Base-by-base conservation (phyloP, 2,888 invertebrate species). In the Drymonia ruficornis region DNA sequence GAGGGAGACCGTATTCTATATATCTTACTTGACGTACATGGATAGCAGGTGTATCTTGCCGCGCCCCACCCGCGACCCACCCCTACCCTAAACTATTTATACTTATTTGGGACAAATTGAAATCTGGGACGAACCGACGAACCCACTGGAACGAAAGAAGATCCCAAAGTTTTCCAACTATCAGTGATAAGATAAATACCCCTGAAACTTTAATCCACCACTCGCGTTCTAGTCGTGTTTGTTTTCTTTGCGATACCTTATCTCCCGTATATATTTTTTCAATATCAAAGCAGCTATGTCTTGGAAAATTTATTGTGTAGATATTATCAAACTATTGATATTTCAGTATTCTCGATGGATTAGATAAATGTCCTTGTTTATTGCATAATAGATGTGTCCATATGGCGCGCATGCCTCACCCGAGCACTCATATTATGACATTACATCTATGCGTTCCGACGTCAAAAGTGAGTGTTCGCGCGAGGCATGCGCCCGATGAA, bases 171-270 rank as follows among this genome's bases (percentile, higher is more conserved):
- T 51, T 45, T 38, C 16, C 16, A 58, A 58, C 49, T 52, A 51
- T 56, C 55, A 38, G 48, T 46, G 53, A 61, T 56, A 56, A 67
- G 63, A 65, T 59, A 63, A 55, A 67, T 52, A 58, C 49, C 8
- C 53, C 53, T 49, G 28, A 40, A 43, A 55, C 50, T 58, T 64
- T 44, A 47, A 56, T 58, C 47, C 18, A 56, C 42, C 53, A 16
- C 52, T 18, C 6, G 44, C 13, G 44, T 44, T 19, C 4, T 40
- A 44, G 19, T 50, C 62, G 52, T 44, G 31, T 53, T 54, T 44
- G 19, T 52, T 59, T 29, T 23, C 7, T 44, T 8, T 12, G 12
- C 19, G 0, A 9, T n/a, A 16, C 2, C 8, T 9, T 42, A 18
- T 19, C 11, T 42, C 11, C 12, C 1, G 18, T 42, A 18, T 18